These are phyloP conservation scores for mouse (Mus musculus) DNA, from an alignment of 2,113 vertebrate species.

Conservation along the genomic window GRCm39 chr7:48928501-48929000, in stretches of 20 bases:
- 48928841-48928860: no score
- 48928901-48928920: neutral
- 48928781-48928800: neutral
- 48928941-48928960: neutral
- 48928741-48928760: neutral
- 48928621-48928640: slow-evolving; percentile 14
- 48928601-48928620: slow-evolving; percentile 19
- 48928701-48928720: neutral
- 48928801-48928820: neutral
- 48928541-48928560: slow-evolving; percentile 59
- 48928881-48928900: neutral
- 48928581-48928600: slow-evolving; percentile 61
- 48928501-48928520: neutral
- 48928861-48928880: neutral
- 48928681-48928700: neutral
- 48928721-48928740: neutral
- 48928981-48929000: neutral
- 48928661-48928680: neutral
- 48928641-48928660: neutral
- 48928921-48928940: no score
- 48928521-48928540: neutral
- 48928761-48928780: neutral
- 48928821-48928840: neutral
- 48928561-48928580: slow-evolving; percentile 56
- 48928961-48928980: neutral